Base-by-base conservation (phyloP, 2,113 vertebrate genomes). In the Columbina picui region DNA sequence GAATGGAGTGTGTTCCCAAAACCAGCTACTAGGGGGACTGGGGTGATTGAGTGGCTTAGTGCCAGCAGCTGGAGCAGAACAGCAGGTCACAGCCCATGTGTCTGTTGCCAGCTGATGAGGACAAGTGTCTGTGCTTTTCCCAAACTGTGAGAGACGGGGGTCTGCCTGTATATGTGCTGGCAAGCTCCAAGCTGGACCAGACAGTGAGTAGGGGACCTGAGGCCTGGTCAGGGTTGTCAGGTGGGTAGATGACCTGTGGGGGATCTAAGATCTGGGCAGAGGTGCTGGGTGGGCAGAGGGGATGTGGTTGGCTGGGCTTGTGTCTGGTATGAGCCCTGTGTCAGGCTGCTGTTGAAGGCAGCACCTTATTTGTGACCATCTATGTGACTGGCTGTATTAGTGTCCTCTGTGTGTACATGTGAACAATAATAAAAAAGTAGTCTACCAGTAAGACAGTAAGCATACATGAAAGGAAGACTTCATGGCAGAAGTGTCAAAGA, bases 191-290 rank as follows among this genome's bases (percentile, higher is more conserved):
- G 32, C 6, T 43, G 32, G 67, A 43, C 6, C 8, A 19, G 18
- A 6, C 2, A 2, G 36, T 8, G n/a, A 60, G 9, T 14, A 41
- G 29, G 23, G 5, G 5, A 4, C 11, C 36, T n/a, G 10, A 12
- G 29, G 12, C 41, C 23, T 14, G 7, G 22, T 1, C 17, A 69
- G 45, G 30, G 19, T 5, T 52, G 23, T 11, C 12, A 43, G 30
- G 15, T 1, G 0, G 34, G 14, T 26, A 60, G 21, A 77, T 15
- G n/a, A 47, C 22, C 11, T 3, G 8, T 1, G 1, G 7, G 12
- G 22, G 6, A 3, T 9, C 14, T 2, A 4, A 9, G 14, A 23
- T 56, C 23, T 1, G 2, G 39, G 41, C 50, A 80, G 39, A 12
- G 8, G 7, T 43, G 9, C 20, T 3, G 1, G 18, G 7, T 3